phyloP scores from a whole-genome alignment of 2,888 invertebrate species.

The Meteorus colon region DNA sequence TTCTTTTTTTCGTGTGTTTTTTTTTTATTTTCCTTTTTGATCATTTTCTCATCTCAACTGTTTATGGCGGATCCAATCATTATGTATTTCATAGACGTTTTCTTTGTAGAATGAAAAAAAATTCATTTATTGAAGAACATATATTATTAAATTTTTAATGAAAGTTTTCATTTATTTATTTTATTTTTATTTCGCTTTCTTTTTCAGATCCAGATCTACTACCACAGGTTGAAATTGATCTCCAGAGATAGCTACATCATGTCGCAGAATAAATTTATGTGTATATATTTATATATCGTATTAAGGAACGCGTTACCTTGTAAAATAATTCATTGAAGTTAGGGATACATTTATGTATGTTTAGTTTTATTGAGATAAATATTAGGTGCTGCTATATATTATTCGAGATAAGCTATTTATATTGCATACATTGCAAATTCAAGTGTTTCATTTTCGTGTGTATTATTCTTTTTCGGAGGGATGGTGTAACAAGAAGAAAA shows the following conservation, averaged over 20 bases:
- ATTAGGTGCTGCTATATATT: neutral
- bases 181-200: conserved; percentile 45
- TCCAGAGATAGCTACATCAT: conserved; percentile 55
- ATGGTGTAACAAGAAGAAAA: too few species aligned
- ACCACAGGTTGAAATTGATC: conserved; percentile 69
- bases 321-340: neutral
- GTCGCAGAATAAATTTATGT: neutral
- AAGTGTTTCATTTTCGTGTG: too few species aligned
- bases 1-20: conserved; percentile 26
- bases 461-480: too few species aligned
- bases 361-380: neutral
- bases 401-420: neutral
- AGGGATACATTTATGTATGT: neutral
- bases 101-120: neutral
- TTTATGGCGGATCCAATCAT: conserved; percentile 23
- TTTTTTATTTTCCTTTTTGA: conserved; percentile 35
- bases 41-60: conserved; percentile 28
- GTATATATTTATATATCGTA: neutral
- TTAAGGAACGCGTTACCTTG: neutral
- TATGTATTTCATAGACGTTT: neutral
- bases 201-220: conserved; percentile 70
- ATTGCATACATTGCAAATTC: neutral
- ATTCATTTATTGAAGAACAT: conserved; percentile 3
- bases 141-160: neutral
- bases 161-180: conserved; percentile 7